A percentile compares a stretch with the other conserved stretches of the same genome.
phyloP scores from a whole-genome alignment of 1,140 invertebrate species.

The Leptoteleia sp. region DNA sequence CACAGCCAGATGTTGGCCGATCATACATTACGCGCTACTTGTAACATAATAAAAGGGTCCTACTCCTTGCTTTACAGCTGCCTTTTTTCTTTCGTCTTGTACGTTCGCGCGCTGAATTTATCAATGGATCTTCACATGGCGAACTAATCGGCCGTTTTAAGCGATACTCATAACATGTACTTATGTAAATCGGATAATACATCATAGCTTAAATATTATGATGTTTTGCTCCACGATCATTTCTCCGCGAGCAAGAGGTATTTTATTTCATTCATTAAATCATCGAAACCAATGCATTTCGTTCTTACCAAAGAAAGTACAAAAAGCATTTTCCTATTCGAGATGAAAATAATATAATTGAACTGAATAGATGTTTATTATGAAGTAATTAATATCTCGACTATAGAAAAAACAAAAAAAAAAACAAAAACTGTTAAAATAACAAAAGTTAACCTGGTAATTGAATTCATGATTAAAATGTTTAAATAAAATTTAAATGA shows the following conservation, averaged over 20 bases:
- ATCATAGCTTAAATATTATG: slow-evolving; percentile 53
- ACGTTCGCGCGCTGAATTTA: slow-evolving; percentile 65
- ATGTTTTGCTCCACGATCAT: slow-evolving; percentile 20
- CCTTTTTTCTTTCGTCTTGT: slow-evolving; percentile 67
- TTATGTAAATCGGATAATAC: slow-evolving; percentile 53
- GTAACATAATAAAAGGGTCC: slow-evolving; percentile 65
- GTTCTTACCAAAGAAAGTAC: too few relatives aligned
- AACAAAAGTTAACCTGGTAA: too few relatives aligned
- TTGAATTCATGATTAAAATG: too few relatives aligned
- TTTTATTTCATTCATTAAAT: slow-evolving; percentile 6
- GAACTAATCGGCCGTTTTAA: slow-evolving; percentile 64
- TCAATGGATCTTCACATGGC: slow-evolving; percentile 68
- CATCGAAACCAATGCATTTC: neutral
- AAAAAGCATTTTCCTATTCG: too few relatives aligned
- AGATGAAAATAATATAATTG: too few relatives aligned
- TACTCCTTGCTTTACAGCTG: slow-evolving; percentile 65
- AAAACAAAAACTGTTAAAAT: too few relatives aligned
- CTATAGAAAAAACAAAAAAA: too few relatives aligned
- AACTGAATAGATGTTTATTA: too few relatives aligned
- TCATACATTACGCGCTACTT: slow-evolving; percentile 67
- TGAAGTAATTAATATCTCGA: too few relatives aligned
- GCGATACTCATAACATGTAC: slow-evolving; percentile 56
- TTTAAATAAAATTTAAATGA: too few relatives aligned
- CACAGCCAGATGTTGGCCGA: slow-evolving; percentile 66
- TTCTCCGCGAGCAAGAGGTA: neutral